Percentiles rank a stretch among this genome's conserved stretches.
These are phyloP conservation scores for Arremon brunneinucha DNA, from an alignment of 2,797 vertebrate genomes.

Conservation along the genomic window DNA sequence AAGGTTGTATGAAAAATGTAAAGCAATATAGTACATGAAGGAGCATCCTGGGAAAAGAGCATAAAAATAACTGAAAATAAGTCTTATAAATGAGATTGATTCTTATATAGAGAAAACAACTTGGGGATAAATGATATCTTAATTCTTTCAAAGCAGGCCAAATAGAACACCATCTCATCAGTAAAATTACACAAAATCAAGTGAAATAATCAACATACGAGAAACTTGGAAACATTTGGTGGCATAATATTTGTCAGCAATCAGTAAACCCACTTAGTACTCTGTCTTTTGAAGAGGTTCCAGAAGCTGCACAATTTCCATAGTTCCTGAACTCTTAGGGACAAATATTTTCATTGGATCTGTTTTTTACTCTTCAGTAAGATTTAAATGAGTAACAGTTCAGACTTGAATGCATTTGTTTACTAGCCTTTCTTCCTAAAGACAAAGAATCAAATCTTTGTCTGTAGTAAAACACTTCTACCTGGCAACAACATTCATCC, in stretches of 20 bases:
- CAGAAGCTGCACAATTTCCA: not conserved
- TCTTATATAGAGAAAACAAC: not conserved
- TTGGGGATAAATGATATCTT: not conserved
- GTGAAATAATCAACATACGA: not conserved
- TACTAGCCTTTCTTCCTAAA: not conserved
- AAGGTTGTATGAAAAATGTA: not conserved
- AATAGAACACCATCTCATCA: not conserved
- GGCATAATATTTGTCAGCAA: not conserved
- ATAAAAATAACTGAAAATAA: not conserved
- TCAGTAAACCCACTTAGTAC: not conserved
- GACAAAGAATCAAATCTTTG: not conserved
- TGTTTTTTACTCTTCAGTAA: not conserved
- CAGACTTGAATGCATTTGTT: not conserved
- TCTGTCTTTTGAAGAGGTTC: not conserved
- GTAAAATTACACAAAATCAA: not conserved
- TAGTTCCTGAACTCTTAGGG: not conserved
- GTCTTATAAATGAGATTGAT: not conserved
- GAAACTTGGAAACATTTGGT: not conserved
- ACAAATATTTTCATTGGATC: conserved; percentile 28
- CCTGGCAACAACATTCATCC: not conserved
- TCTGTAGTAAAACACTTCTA: not conserved
- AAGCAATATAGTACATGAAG: not conserved
- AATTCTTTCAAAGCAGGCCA: not conserved
- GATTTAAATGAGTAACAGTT: not conserved
- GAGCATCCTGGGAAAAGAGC: not conserved